Conservation (phyloP, 2,113 vertebrate species). For the Microtus montanus region DNA sequence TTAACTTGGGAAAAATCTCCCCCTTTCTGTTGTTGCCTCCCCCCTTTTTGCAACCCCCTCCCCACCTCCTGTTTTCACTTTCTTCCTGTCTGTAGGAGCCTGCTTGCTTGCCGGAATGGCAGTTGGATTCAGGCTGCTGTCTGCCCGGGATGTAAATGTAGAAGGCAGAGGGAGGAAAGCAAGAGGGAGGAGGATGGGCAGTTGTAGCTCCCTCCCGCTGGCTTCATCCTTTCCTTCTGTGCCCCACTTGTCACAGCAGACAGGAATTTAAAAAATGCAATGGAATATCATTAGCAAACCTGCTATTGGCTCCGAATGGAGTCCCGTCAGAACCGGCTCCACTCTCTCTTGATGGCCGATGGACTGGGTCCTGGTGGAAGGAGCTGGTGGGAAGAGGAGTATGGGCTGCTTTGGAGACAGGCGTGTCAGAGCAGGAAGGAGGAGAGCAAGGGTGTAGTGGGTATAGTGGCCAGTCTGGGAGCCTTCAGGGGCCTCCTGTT, state of each 20-base stretch:
- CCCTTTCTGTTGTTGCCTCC: not conserved
- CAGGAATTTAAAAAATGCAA: slow-evolving; percentile 51
- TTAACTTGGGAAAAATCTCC: not conserved
- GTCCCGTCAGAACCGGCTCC: not conserved
- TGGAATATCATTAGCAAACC: slow-evolving; percentile 7
- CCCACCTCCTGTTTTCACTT: not conserved
- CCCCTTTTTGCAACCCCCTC: not conserved
- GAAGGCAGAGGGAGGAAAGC: not conserved
- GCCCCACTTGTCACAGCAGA: not conserved
- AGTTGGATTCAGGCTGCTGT: slow-evolving; percentile 60
- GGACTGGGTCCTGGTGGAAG: not conserved
- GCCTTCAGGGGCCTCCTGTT: not conserved
- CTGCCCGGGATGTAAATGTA: slow-evolving; percentile 69
- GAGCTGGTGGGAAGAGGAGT: not conserved
- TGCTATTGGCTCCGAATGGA: not conserved
- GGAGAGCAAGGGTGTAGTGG: not conserved
- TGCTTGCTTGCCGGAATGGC: not conserved
- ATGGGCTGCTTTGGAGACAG: not conserved
- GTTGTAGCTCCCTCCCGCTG: slow-evolving; percentile 57
- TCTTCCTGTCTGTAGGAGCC: slow-evolving; percentile 45
- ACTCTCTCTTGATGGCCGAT: not conserved
- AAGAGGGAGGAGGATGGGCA: slow-evolving; percentile 7
- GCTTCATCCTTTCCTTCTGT: not conserved
- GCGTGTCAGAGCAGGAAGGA: not conserved
- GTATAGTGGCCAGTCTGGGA: not conserved